Evolutionary conservation across 1,140 invertebrate genomes (phyloP), one percentile per base, ranked within the genome.

Genomic region (Drosophila kanapiae): DNA sequence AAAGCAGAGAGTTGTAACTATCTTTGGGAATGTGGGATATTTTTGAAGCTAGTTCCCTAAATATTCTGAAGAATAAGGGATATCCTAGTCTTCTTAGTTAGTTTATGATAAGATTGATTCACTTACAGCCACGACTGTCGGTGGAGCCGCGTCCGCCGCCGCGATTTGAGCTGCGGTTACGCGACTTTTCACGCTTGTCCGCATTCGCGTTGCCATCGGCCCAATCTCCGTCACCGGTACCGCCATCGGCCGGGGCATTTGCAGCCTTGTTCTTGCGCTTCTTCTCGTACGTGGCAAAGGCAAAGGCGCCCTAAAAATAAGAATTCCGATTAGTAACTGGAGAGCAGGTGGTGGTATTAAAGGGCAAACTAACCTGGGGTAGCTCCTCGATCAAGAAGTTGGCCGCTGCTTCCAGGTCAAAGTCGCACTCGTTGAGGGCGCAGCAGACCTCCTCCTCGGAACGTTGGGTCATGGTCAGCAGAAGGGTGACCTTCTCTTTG

Each of bases 371-470:
- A 91, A 95, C 95, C 91, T 94, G 94, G 75, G 93, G 94, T 75
- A 94, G 91, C 60, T 95, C 95, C 83, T 97, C 96, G n/a, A 96
- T 93, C 31, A 97, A 94, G 94, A 96, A 95, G 74, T 96, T 95
- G 47, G 96, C 95, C 54, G 97, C 97, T 78, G 95, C 94, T 80
- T 95, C 94, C 67, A 96, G 92, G 92, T 97, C 96, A 84, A 96
- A 95, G 91, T 97, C 96, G 80, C 96, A 96, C 92, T 97, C 96
- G 91, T 97, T 96, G 14, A 98, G 94, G 63, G 96, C 97, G 93
- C 96, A 96, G 81, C 96, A 96, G 35, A 96, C 96, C 92, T 97
- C 96, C 88, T 97, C 96, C 91, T 97, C 96, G 18, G 96, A 95
- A 85, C 95, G 95, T 82, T 95, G 94, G 40, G 97, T 97, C 93